These are phyloP conservation scores for Perccottus glenii DNA, from an alignment of 2,113 vertebrate genomes.

Conservation along the genomic window DNA sequence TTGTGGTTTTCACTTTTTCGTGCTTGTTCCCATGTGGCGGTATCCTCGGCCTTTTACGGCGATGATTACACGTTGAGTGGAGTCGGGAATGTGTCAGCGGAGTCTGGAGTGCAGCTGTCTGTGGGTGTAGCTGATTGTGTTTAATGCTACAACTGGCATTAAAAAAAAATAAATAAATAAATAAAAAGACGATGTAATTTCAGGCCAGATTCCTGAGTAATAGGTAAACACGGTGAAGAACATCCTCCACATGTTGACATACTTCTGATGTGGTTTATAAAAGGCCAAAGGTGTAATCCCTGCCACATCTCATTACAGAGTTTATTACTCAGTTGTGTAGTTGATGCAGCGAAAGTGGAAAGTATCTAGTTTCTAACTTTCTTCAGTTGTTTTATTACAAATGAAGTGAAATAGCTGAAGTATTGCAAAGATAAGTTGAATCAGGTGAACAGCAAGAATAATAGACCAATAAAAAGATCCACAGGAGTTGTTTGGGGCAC, in stretches of 20 bases:
- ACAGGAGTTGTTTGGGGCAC: too few species aligned
- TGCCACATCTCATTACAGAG: not conserved
- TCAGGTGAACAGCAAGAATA: too few species aligned
- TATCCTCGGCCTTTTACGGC: not conserved
- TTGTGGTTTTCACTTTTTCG: not conserved
- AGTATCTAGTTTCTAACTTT: too few species aligned
- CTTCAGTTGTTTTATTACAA: too few species aligned
- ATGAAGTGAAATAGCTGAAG: too few species aligned
- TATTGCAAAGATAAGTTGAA: too few species aligned
- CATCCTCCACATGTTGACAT: not conserved
- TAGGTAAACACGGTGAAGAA: not conserved
- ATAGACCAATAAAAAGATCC: too few species aligned
- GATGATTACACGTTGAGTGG: not conserved
- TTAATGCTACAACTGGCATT: not conserved
- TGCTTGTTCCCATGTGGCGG: not conserved
- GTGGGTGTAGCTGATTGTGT: not conserved
- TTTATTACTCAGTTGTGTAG: not conserved
- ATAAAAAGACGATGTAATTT: not conserved
- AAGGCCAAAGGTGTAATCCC: not conserved
- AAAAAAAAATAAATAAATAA: not conserved
- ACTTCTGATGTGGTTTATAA: not conserved
- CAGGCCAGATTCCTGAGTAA: not conserved
- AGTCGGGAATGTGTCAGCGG: not conserved
- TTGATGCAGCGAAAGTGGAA: not conserved
- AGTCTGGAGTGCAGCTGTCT: conserved; percentile 22